Evolutionary conservation across 1,140 invertebrate species (phyloP).

Genomic region (Himalopsyche phryganea): DNA sequence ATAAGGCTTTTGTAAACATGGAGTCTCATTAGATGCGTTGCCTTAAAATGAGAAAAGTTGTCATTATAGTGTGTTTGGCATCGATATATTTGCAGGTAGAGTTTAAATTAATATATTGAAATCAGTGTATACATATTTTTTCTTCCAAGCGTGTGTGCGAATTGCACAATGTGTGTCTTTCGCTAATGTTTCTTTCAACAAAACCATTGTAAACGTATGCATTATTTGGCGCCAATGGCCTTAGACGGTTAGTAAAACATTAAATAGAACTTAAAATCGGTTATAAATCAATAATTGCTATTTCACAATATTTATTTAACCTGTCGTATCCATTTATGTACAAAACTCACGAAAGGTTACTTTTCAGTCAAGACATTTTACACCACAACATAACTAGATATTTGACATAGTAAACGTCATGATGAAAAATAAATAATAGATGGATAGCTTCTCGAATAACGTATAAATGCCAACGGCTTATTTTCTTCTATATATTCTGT

Average conservation of each 20-base stretch:
- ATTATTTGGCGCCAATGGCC: slow-evolving; percentile 28
- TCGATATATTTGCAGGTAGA: slow-evolving; percentile 14
- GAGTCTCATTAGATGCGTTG: slow-evolving; percentile 23
- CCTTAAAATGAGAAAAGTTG: slow-evolving; percentile 14
- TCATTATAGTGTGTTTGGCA: slow-evolving; percentile 7
- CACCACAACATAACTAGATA: too few relatives aligned
- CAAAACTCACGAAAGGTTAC: too few relatives aligned
- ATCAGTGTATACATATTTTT: background rate
- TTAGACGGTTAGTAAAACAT: background rate
- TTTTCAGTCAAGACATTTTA: too few relatives aligned
- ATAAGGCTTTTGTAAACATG: slow-evolving; percentile 28
- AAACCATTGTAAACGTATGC: slow-evolving; percentile 28
- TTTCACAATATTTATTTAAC: too few relatives aligned
- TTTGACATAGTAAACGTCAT: too few relatives aligned
- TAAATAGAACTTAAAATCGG: background rate
- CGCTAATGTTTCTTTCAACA: slow-evolving; percentile 12
- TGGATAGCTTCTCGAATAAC: too few relatives aligned
- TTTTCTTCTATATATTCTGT: too few relatives aligned
- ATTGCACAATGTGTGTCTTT: slow-evolving; percentile 6
- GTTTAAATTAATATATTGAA: background rate
- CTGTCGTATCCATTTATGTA: too few relatives aligned
- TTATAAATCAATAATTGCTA: too few relatives aligned
- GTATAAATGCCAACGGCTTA: too few relatives aligned
- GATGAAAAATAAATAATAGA: too few relatives aligned
- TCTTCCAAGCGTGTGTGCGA: background rate